These are phyloP conservation scores for Podarcis siculus DNA, from an alignment of 2,797 vertebrate genomes.

Conservation along the genomic window DNA sequence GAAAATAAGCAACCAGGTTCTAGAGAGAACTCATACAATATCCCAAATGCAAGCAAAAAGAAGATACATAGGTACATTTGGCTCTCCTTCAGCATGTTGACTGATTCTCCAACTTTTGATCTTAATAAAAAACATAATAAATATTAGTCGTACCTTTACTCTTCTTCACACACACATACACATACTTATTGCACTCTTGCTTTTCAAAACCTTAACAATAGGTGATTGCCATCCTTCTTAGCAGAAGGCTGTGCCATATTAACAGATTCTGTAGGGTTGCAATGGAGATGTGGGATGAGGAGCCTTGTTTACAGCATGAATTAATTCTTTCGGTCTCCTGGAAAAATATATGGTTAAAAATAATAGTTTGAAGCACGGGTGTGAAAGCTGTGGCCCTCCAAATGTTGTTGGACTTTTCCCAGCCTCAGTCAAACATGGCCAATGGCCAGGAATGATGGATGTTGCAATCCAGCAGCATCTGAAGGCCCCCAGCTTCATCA, in stretches of 20 bases:
- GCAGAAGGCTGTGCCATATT: neutral
- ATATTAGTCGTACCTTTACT: neutral
- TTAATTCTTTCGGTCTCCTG: neutral
- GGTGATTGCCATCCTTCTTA: neutral
- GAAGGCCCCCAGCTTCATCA: too few relatives aligned
- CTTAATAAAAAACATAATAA: slow-evolving; percentile 40
- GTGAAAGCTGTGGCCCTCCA: neutral
- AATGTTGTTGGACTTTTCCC: too few relatives aligned
- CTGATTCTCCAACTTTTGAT: slow-evolving; percentile 28
- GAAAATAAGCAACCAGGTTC: slow-evolving; percentile 68
- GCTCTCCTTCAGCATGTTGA: slow-evolving; percentile 75
- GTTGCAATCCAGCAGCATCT: too few relatives aligned
- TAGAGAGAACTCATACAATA: slow-evolving; percentile 73
- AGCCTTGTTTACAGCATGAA: neutral
- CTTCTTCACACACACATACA: neutral
- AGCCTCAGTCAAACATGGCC: too few relatives aligned
- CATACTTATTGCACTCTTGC: neutral
- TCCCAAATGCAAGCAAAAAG: slow-evolving; percentile 67
- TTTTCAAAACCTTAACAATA: neutral
- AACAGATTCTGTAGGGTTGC: neutral
- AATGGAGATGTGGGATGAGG: neutral
- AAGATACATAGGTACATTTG: slow-evolving; percentile 68
- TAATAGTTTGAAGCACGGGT: neutral
- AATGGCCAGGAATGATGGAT: too few relatives aligned
- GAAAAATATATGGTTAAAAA: neutral